A percentile compares a stretch with the other conserved stretches of the same genome.
phyloP scores from a whole-genome alignment of 2,113 vertebrate species.

The Festucalex cinctus region DNA sequence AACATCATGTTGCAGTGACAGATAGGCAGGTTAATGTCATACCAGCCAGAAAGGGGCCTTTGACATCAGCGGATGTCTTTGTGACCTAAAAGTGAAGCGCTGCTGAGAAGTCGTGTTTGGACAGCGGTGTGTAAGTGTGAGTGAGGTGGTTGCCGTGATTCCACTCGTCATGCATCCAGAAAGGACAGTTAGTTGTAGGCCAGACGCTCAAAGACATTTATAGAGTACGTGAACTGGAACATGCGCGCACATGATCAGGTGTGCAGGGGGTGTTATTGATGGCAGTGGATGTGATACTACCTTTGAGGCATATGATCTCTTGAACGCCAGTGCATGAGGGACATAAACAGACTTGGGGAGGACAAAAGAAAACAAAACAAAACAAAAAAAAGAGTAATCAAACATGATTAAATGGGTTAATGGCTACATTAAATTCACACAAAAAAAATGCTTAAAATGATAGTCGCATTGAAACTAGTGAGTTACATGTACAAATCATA shows the following conservation, averaged over 20 bases:
- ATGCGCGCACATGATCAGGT: conserved; percentile 71
- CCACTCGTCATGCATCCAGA: conserved; percentile 49
- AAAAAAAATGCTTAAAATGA: conserved; percentile 29
- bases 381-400: conserved; percentile 56
- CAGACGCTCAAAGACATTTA: conserved; percentile 34
- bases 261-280: conserved; percentile 40
- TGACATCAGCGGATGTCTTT: conserved; percentile 17
- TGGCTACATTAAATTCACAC: conserved; percentile 54
- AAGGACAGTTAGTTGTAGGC: conserved; percentile 52
- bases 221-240: conserved; percentile 53
- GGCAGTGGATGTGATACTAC: conserved; percentile 83
- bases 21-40: conserved; percentile 40
- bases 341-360: conserved; percentile 93
- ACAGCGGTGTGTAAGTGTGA: conserved; percentile 34
- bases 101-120: conserved; percentile 22
- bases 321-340: conserved; percentile 95
- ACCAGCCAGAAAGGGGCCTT: conserved; percentile 33
- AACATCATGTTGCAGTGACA: conserved; percentile 32
- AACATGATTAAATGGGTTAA: conserved; percentile 82
- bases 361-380: conserved; percentile 60
- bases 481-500: conserved; percentile 41
- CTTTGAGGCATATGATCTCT: conserved; percentile 93
- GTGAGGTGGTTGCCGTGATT: conserved; percentile 27
- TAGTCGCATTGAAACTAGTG: conserved; percentile 20
- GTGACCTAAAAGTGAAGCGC: conserved; percentile 37